Evolutionary conservation across 2,113 vertebrate genomes (phyloP), one percentile per base, ranked within the genome.

Genomic region (Amblyopsis rosae): DNA sequence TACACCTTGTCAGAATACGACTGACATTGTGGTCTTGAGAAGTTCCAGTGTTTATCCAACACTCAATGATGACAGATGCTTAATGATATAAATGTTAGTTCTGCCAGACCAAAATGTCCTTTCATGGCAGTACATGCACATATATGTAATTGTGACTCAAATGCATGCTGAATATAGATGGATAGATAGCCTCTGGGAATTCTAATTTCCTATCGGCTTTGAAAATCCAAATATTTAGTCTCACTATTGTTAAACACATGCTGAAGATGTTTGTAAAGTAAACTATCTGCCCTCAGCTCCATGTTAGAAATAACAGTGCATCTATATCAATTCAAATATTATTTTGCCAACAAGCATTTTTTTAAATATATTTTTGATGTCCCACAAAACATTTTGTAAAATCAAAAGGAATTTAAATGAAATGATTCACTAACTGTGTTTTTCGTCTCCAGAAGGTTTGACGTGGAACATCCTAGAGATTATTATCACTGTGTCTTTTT

Each of bases 191-290:
- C 67, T 53, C 59, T 59, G 53, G 61, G 66, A 76, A 79, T 68
- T 69, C 48, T 0, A 9, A 70, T 75, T 56, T 72, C 59, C 65
- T 67, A 51, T 10, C 51, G 55, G 74, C 65, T 74, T 68, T 4
- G 48, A 65, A 58, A 72, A 62, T 88, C 75, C 71, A 92, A 91
- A 89, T 88, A 90, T 91, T 90, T 91, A 89, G 79, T 76, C 67
- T 85, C 64, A 75, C 59, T 67, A 72, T 85, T 87, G 80, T 87
- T 75, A 59, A 63, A 59, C 56, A 55, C 60, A 76, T 17, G 32
- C 76, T 50, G 67, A 73, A 62, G 69, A 51, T n/a, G 73, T 81
- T 82, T 75, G 46, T 50, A 79, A 69, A 67, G 67, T 72, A 45
- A 41, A 57, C 33, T 55, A 53, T 54, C 26, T 60, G 47, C 35